phyloP scores from a whole-genome alignment of 2,888 invertebrate genomes.

The Junonia oenone region DNA sequence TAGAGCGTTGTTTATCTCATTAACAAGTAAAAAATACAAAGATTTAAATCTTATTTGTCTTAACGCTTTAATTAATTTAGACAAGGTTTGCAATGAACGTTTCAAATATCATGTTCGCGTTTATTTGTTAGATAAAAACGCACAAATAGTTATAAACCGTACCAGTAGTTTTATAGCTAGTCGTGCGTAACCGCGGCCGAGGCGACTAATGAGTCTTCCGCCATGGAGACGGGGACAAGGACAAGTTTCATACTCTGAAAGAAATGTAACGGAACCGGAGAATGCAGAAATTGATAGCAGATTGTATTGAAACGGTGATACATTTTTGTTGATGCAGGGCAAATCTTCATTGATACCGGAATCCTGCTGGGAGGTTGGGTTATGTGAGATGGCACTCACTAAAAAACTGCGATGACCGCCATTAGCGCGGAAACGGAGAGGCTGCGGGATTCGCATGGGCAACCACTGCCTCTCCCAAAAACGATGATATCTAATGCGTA shows the following conservation, averaged over 20 bases:
- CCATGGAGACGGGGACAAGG: slow-evolving; percentile 15
- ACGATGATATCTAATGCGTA: too few relatives aligned
- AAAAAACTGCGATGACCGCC: too few relatives aligned
- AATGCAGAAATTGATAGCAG: background rate
- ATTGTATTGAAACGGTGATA: background rate
- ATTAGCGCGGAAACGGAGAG: too few relatives aligned
- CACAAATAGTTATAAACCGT: slow-evolving; percentile 2
- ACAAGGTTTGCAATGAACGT: background rate
- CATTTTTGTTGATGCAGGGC: too few relatives aligned
- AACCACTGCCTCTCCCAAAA: too few relatives aligned
- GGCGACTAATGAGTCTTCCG: slow-evolving; percentile 16
- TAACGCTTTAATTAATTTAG: background rate
- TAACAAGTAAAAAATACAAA: too few relatives aligned
- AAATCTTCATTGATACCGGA: too few relatives aligned
- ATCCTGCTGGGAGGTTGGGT: too few relatives aligned
- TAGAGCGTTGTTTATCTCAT: too few relatives aligned
- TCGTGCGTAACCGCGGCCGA: slow-evolving; percentile 12
- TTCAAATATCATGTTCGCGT: background rate
- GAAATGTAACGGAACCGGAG: background rate
- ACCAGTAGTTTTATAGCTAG: slow-evolving; percentile 16
- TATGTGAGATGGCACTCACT: too few relatives aligned
- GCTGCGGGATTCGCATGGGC: too few relatives aligned
- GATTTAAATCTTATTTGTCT: background rate
- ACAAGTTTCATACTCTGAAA: background rate
- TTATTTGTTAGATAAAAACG: background rate